A percentile compares a stretch with the other conserved stretches of the same genome.
Conservation (phyloP, 2,797 vertebrate species). For the Anabas testudineus region DNA sequence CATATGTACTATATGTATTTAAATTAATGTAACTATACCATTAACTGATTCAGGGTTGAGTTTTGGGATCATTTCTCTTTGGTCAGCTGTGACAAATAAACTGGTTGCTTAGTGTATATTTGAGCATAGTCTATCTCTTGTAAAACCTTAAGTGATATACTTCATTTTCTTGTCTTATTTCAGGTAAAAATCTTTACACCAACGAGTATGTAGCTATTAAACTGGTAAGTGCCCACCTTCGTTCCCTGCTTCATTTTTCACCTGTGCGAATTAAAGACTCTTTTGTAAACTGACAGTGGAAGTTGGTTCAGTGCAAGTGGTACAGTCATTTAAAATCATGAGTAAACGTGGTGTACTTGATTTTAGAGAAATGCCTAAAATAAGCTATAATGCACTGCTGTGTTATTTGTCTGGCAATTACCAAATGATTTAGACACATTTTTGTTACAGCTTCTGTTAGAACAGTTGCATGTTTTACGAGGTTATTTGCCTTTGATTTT, state of each 20-base stretch:
- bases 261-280: no score
- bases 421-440: neutral
- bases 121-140: neutral
- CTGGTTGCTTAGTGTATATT: no score
- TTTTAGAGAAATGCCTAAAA: neutral
- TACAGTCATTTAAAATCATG: neutral
- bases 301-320: neutral
- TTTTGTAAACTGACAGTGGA: no score
- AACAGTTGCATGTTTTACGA: no score
- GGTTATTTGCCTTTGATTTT: neutral
- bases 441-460: neutral
- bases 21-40: no score
- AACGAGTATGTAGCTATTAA: slow-evolving; percentile 99
- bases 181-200: slow-evolving; percentile 99
- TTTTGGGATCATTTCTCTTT: no score
- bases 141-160: neutral
- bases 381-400: neutral
- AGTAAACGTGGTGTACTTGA: neutral
- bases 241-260: neutral
- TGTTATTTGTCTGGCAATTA: neutral
- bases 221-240: slow-evolving; percentile 90
- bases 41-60: no score
- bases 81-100: no score
- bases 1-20: no score
- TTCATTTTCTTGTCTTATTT: slow-evolving; percentile 43